A percentile compares a stretch with the other conserved stretches of the same genome.
phyloP scores from a whole-genome alignment of 2,797 vertebrate species.

The Acrossocheilus fasciatus region DNA sequence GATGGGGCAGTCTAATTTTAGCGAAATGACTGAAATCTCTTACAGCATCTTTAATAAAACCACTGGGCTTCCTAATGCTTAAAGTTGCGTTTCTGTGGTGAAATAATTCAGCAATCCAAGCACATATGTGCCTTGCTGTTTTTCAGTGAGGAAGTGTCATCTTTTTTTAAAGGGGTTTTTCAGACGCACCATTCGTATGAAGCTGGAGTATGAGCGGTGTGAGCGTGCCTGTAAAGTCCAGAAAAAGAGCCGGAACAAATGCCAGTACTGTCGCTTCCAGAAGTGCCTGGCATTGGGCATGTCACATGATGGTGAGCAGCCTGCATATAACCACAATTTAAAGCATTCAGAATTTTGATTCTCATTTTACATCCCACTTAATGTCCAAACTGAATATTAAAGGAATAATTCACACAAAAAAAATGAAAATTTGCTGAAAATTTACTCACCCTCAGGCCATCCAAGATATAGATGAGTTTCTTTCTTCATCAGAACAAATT shows the following conservation, averaged over 20 bases:
- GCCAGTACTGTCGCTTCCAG: conserved; percentile 99
- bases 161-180: conserved; percentile 90
- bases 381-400: neutral
- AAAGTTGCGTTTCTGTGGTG: neutral
- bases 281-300: conserved; percentile 98
- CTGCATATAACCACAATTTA: neutral
- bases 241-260: conserved; percentile 99
- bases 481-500: neutral
- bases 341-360: neutral
- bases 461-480: neutral
- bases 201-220: conserved; percentile 95
- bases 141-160: conserved; percentile 17
- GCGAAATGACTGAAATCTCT: neutral
- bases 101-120: conserved; percentile 12
- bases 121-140: neutral
- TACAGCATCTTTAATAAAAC: neutral
- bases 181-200: conserved; percentile 96
- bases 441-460: neutral
- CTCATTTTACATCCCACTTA: neutral
- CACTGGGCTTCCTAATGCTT: neutral
- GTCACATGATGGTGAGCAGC: conserved; percentile 92
- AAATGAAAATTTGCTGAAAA: neutral
- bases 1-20: neutral
- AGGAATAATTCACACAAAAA: neutral
- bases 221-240: conserved; percentile 96